These are phyloP conservation scores for Nasonovia ribisnigri DNA, from an alignment of 2,888 invertebrate genomes.

Conservation along the genomic window DNA sequence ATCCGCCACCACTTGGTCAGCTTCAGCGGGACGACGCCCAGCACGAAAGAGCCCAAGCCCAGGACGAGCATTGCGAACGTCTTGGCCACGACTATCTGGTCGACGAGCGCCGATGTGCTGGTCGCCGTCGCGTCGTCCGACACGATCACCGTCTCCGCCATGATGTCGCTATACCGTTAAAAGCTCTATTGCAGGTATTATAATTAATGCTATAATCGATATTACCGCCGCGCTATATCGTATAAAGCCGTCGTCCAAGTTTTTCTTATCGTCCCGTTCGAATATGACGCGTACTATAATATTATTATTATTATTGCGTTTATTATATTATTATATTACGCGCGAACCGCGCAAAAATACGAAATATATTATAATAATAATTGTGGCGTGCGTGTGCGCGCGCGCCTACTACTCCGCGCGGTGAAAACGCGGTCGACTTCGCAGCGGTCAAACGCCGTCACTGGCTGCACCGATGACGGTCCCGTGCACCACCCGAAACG, in stretches of 20 bases:
- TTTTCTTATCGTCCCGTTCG: not conserved
- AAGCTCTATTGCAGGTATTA: not conserved
- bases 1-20: constrained; percentile 76
- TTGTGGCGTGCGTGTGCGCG: not conserved
- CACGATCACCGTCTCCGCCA: not conserved
- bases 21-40: constrained; percentile 82
- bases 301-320: not conserved
- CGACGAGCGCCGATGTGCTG: constrained; percentile 39
- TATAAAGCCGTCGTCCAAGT: not conserved
- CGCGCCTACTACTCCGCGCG: not conserved
- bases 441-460: constrained; percentile 27
- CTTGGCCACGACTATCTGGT: constrained; percentile 77
- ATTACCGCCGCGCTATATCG: not conserved
- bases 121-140: constrained; percentile 16
- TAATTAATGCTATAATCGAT: not conserved
- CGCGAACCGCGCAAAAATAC: not conserved
- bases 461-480: not conserved
- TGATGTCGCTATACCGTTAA: not conserved
- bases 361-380: not conserved
- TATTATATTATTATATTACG: constrained; percentile 3
- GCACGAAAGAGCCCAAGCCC: constrained; percentile 80
- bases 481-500: constrained; percentile 33
- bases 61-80: constrained; percentile 83
- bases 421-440: not conserved
- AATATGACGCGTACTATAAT: not conserved